A percentile compares a stretch with the other conserved stretches of the same genome.
These are phyloP conservation scores for Choristoneura fumiferana DNA, from an alignment of 1,140 invertebrate genomes.

Conservation along the genomic window DNA sequence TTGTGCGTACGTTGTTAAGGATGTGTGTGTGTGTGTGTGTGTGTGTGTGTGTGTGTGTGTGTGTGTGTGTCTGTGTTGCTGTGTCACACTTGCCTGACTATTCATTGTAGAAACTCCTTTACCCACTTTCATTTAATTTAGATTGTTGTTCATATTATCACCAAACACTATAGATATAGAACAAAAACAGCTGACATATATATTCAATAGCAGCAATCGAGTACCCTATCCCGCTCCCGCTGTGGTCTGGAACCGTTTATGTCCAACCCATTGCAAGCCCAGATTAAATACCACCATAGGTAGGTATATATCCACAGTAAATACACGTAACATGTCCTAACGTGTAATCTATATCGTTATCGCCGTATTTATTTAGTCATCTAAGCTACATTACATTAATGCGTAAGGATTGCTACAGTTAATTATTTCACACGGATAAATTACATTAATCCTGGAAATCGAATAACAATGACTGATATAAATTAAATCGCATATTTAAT, in stretches of 20 bases:
- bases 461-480: constrained; percentile 1
- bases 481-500: constrained; percentile 7
- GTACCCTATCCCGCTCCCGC: neutral
- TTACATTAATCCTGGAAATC: constrained; percentile 12
- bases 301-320: neutral
- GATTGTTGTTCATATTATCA: neutral
- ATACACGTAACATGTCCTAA: neutral
- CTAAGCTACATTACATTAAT: neutral
- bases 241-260: neutral
- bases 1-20: too few species aligned
- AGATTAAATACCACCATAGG: neutral
- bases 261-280: neutral
- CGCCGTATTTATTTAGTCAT: neutral
- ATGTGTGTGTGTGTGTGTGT: too few species aligned
- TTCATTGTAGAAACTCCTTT: too few species aligned
- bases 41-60: too few species aligned
- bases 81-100: too few species aligned
- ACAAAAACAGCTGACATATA: constrained; percentile 4
- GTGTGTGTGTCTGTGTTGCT: too few species aligned
- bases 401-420: neutral
- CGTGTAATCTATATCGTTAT: neutral
- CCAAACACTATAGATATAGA: neutral
- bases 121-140: too few species aligned
- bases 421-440: neutral
- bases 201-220: neutral